These are phyloP conservation scores for Rhinophrynus dorsalis DNA, from an alignment of 2,797 vertebrate species.

Conservation along the genomic window DNA sequence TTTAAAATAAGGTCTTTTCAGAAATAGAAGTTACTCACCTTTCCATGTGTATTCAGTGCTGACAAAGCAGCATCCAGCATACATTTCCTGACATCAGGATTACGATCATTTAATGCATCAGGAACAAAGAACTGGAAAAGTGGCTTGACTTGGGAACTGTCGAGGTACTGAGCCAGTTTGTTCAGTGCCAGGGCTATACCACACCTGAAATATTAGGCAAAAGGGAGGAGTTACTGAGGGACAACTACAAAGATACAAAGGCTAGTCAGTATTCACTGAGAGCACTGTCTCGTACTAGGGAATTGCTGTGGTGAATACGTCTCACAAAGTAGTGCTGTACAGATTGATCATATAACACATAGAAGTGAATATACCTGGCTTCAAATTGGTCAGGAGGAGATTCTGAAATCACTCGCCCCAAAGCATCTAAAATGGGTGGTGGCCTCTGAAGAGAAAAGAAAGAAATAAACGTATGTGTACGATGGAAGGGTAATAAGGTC, in stretches of 20 bases:
- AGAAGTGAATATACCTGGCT: conserved; percentile 78
- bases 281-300: too few species aligned
- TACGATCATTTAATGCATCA: conserved; percentile 92
- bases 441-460: conserved; percentile 75
- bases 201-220: conserved; percentile 72
- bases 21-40: conserved; percentile 70
- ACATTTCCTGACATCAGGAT: conserved; percentile 89
- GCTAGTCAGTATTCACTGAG: too few species aligned
- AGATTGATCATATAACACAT: not conserved
- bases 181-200: conserved; percentile 93
- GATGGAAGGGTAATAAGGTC: not conserved
- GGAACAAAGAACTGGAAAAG: conserved; percentile 97
- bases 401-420: conserved; percentile 95
- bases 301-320: too few species aligned
- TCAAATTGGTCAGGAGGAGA: conserved; percentile 97
- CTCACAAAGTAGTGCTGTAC: not conserved
- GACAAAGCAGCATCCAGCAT: conserved; percentile 95
- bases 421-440: conserved; percentile 90
- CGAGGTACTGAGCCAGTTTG: conserved; percentile 88
- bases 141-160: conserved; percentile 89
- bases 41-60: conserved; percentile 92
- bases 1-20: too few species aligned
- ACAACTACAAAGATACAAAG: too few species aligned
- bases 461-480: not conserved
- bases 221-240: not conserved